phyloP scores from a whole-genome alignment of 2,797 vertebrate genomes.

The Ceyx erithaca region DNA sequence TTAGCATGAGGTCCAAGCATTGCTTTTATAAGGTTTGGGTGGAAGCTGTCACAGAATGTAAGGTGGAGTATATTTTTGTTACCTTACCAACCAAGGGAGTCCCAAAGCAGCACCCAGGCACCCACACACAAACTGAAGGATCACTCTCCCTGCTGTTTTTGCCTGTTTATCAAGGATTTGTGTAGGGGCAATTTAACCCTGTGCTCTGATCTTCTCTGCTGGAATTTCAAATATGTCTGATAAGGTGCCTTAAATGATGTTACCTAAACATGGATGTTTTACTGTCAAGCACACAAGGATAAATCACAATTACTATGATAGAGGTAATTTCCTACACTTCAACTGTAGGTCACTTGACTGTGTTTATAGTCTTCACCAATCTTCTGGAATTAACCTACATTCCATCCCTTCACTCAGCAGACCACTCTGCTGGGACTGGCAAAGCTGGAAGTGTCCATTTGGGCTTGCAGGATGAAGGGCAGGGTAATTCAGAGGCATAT shows the following conservation, averaged over 20 bases:
- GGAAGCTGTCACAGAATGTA: neutral
- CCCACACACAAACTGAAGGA: neutral
- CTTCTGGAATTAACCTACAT: neutral
- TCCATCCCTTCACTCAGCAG: neutral
- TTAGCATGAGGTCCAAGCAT: neutral
- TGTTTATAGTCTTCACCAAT: neutral
- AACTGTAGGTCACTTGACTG: neutral
- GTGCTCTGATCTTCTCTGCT: neutral
- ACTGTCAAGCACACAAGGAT: neutral
- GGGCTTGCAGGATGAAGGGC: neutral
- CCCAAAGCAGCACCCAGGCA: neutral
- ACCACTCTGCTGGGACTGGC: neutral
- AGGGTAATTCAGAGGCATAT: neutral
- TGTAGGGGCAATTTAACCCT: neutral
- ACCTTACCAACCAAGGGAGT: neutral
- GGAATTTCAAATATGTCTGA: neutral
- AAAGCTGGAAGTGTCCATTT: neutral
- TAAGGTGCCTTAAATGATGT: neutral
- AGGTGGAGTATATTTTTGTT: neutral
- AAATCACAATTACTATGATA: neutral
- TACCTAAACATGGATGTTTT: neutral
- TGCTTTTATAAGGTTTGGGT: neutral
- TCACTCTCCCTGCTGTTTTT: neutral
- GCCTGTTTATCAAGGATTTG: neutral
- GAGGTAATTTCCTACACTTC: neutral